A percentile compares a stretch with the other conserved stretches of the same genome.
Evolutionary conservation across 2,797 vertebrate species (phyloP).

Genomic region (Acanthopagrus latus): DNA sequence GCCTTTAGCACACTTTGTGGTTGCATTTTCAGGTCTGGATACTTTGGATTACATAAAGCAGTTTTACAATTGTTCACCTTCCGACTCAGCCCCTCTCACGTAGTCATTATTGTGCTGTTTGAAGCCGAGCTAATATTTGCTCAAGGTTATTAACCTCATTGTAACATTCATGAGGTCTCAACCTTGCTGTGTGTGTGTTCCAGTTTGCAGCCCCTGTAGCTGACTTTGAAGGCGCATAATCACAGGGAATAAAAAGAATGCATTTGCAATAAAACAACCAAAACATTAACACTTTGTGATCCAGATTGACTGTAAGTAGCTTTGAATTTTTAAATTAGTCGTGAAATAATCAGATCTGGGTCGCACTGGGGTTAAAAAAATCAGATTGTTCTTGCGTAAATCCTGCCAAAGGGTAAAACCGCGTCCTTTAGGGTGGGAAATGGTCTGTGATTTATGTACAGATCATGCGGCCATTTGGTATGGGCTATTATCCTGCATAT

Average conservation of each 20-base stretch:
- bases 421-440: constrained; percentile 71
- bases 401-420: constrained; percentile 66
- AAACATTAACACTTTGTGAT: constrained; percentile 25
- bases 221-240: constrained; percentile 35
- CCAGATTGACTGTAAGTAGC: constrained; percentile 11
- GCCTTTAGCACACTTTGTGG: constrained; percentile 14
- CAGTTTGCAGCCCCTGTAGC: constrained; percentile 36
- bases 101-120: constrained; percentile 67
- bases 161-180: constrained; percentile 62
- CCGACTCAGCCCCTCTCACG: constrained; percentile 18
- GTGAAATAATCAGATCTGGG: constrained; percentile 50
- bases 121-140: constrained; percentile 68
- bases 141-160: constrained; percentile 66
- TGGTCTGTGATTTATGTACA: constrained; percentile 76
- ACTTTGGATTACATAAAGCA: constrained; percentile 12
- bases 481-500: constrained; percentile 82
- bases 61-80: constrained; percentile 21
- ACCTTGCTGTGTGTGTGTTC: constrained; percentile 41
- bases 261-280: neutral
- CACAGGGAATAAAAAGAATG: constrained; percentile 1
- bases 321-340: constrained; percentile 19
- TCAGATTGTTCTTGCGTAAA: constrained; percentile 61
- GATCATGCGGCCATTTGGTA: constrained; percentile 77
- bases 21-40: neutral
- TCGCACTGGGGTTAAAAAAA: constrained; percentile 51